Conservation (phyloP, 2,113 vertebrate species). For the Recurvirostra avosetta region DNA sequence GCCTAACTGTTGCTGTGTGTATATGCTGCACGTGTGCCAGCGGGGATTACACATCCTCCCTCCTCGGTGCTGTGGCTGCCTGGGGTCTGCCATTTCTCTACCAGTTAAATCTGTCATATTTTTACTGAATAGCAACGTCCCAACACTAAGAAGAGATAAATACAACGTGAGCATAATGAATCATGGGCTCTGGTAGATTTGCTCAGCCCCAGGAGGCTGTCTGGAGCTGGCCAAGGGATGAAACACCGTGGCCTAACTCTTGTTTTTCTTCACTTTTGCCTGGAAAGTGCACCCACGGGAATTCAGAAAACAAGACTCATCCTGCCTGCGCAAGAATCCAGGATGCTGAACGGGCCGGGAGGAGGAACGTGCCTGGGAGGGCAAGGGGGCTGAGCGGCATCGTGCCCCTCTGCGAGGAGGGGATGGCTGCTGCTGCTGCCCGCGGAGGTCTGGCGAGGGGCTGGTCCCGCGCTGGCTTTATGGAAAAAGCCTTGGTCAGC, state of each 20-base stretch:
- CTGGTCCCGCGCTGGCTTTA: neutral
- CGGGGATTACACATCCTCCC: neutral
- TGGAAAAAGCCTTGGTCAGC: neutral
- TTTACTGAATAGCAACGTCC: neutral
- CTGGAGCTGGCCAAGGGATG: neutral
- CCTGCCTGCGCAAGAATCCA: neutral
- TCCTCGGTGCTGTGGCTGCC: neutral
- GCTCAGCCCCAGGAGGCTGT: neutral
- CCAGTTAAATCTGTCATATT: neutral
- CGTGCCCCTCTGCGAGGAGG: rapidly evolving
- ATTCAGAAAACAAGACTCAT: slow-evolving; percentile 5
- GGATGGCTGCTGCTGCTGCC: neutral
- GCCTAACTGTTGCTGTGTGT: neutral
- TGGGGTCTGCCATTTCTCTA: neutral
- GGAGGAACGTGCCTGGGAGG: neutral
- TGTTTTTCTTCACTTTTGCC: slow-evolving; percentile 1
- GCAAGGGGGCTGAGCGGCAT: neutral
- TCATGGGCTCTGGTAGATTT: neutral
- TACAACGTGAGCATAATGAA: neutral
- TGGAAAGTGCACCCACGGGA: neutral
- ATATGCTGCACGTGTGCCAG: neutral
- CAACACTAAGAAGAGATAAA: neutral
- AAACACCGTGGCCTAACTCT: neutral
- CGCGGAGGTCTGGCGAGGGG: neutral
- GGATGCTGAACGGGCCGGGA: neutral